These are phyloP conservation scores for Drosophila novamexicana DNA, from an alignment of 1,140 invertebrate genomes.

Conservation along the genomic window DNA sequence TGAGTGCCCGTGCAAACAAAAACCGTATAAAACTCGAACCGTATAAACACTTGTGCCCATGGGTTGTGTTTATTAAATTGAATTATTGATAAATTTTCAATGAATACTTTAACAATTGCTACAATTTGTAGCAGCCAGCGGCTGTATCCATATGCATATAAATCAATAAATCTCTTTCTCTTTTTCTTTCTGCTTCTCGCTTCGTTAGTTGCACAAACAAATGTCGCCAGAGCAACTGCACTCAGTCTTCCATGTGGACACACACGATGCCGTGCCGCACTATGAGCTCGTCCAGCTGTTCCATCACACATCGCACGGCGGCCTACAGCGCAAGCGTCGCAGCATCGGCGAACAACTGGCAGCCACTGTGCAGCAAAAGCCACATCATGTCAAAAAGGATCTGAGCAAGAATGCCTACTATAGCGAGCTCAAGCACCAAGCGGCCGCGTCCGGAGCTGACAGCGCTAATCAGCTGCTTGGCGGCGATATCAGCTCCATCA, in stretches of 20 bases:
- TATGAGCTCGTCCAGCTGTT: slow-evolving; percentile 86
- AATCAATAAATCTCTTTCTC: background rate
- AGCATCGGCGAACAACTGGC: slow-evolving; percentile 71
- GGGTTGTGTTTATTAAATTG: slow-evolving; percentile 50
- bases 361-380: slow-evolving; percentile 22
- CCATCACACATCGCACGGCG: slow-evolving; percentile 84
- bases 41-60: slow-evolving; percentile 59
- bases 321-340: slow-evolving; percentile 52
- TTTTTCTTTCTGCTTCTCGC: slow-evolving; percentile 9
- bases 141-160: slow-evolving; percentile 32
- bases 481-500: slow-evolving; percentile 83
- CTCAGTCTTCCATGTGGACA: slow-evolving; percentile 92
- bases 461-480: slow-evolving; percentile 47
- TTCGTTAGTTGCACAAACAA: slow-evolving; percentile 90
- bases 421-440: slow-evolving; percentile 72
- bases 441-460: slow-evolving; percentile 27
- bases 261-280: slow-evolving; percentile 88
- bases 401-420: slow-evolving; percentile 83
- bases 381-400: slow-evolving; percentile 84
- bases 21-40: slow-evolving; percentile 13
- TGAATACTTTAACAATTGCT: slow-evolving; percentile 69
- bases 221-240: slow-evolving; percentile 92
- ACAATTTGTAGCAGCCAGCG: slow-evolving; percentile 65
- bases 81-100: slow-evolving; percentile 79
- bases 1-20: slow-evolving; percentile 60